Conservation (phyloP, 2,113 vertebrate species). For the Hirundichthys speculiger region DNA sequence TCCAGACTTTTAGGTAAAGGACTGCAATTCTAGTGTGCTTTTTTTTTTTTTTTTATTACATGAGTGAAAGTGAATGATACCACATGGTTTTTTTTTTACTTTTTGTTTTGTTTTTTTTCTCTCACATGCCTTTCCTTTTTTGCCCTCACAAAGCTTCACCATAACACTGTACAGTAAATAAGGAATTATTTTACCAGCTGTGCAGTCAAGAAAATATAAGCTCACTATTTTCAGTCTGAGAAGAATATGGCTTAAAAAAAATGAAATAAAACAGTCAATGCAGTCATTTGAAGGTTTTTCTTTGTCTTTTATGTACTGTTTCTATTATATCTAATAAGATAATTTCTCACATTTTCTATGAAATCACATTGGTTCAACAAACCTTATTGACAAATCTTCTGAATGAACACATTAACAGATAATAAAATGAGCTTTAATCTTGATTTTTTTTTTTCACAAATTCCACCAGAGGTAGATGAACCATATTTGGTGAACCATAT, state of each 20-base stretch:
- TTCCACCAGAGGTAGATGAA: constrained; percentile 36
- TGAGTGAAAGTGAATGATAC: constrained; percentile 67
- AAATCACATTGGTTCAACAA: too few relatives aligned
- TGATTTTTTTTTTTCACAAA: too few relatives aligned
- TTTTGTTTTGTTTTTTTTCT: constrained; percentile 65
- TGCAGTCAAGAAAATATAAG: constrained; percentile 39
- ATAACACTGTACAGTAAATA: constrained; percentile 43
- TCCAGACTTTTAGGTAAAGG: constrained; percentile 80
- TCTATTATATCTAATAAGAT: too few relatives aligned
- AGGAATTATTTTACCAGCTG: constrained; percentile 39
- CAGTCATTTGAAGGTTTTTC: neutral
- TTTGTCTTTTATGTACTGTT: neutral
- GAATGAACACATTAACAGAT: neutral
- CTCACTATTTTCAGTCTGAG: constrained; percentile 2
- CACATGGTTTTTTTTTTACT: constrained; percentile 65
- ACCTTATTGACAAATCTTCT: too few relatives aligned
- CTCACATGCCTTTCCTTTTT: constrained; percentile 70
- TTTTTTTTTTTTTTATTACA: constrained; percentile 73
- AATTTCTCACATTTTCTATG: too few relatives aligned
- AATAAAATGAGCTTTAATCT: neutral
- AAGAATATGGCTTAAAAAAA: neutral
- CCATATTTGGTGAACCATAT: constrained; percentile 53
- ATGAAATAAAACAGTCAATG: neutral
- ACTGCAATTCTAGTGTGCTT: constrained; percentile 70
- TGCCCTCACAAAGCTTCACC: constrained; percentile 41